These are phyloP conservation scores for Panzeria rudis DNA, from an alignment of 2,888 invertebrate genomes.

Conservation along the genomic window DNA sequence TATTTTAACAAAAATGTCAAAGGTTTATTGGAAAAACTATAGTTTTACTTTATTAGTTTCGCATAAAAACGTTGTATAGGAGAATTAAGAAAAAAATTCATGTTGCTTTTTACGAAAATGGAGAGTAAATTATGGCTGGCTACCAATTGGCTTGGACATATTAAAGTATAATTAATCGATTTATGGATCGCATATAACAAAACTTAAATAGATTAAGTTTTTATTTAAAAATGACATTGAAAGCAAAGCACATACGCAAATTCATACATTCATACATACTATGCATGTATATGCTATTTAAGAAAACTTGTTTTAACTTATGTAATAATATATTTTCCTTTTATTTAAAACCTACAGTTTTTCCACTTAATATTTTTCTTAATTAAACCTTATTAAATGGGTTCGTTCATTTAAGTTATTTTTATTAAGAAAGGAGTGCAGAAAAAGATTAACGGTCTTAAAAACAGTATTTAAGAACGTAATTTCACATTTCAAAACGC, in stretches of 20 bases:
- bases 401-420: too few species aligned
- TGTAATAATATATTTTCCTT: too few species aligned
- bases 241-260: neutral
- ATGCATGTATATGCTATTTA: too few species aligned
- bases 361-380: too few species aligned
- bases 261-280: too few species aligned
- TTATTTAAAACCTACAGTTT: too few species aligned
- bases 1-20: slow-evolving; percentile 52
- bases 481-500: too few species aligned
- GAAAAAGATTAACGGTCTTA: too few species aligned
- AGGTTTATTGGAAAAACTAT: slow-evolving; percentile 6
- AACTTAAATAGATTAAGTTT: slow-evolving; percentile 20
- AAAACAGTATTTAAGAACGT: too few species aligned
- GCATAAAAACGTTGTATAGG: neutral
- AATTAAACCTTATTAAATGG: too few species aligned
- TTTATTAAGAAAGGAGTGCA: too few species aligned
- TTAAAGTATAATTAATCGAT: slow-evolving; percentile 10
- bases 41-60: neutral
- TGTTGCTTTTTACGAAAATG: neutral
- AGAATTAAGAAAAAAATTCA: neutral
- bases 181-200: neutral
- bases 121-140: neutral
- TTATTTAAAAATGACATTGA: neutral
- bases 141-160: neutral
- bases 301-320: too few species aligned